Percentiles rank a stretch among this genome's conserved stretches.
phyloP scores from a whole-genome alignment of 2,888 invertebrate species.

The Philaethria dido region DNA sequence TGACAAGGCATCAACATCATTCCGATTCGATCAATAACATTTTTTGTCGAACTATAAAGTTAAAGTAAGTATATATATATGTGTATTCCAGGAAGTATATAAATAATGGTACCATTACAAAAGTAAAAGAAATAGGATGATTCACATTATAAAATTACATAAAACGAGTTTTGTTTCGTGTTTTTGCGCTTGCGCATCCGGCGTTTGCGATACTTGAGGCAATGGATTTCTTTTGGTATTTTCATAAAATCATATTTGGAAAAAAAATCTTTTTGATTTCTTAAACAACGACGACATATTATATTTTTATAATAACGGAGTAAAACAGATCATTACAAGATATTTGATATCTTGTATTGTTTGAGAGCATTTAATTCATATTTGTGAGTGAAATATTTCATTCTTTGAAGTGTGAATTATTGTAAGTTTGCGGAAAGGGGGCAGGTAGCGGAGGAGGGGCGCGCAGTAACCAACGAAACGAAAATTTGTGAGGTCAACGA shows the following conservation, averaged over 20 bases:
- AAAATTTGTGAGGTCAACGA: slow-evolving; percentile 83
- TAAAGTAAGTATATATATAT: slow-evolving; percentile 36
- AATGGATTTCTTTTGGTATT: slow-evolving; percentile 44
- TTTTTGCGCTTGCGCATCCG: slow-evolving; percentile 54
- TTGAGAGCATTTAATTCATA: slow-evolving; percentile 21
- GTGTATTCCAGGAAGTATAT: slow-evolving; percentile 46
- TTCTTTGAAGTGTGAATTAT: slow-evolving; percentile 63
- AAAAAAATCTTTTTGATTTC: slow-evolving; percentile 38
- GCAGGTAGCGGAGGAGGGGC: slow-evolving; percentile 54
- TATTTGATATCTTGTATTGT: slow-evolving; percentile 8
- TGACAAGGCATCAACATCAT: slow-evolving; percentile 74
- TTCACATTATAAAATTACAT: slow-evolving; percentile 49
- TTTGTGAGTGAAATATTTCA: slow-evolving; percentile 40
- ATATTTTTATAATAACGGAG: slow-evolving; percentile 2
- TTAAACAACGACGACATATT: neutral
- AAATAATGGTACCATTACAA: slow-evolving; percentile 42
- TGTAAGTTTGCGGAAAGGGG: slow-evolving; percentile 62
- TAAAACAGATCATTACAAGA: slow-evolving; percentile 30
- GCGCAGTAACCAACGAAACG: slow-evolving; percentile 77
- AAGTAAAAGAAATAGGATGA: slow-evolving; percentile 44
- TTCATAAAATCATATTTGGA: slow-evolving; percentile 37
- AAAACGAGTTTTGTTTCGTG: slow-evolving; percentile 51
- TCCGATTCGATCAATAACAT: slow-evolving; percentile 52
- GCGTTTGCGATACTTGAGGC: slow-evolving; percentile 40
- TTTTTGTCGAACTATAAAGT: slow-evolving; percentile 46